Percentiles rank a stretch among this genome's conserved stretches.
Evolutionary conservation across 1,140 invertebrate species (phyloP).

Genomic region (Rhyacophila brunnea): DNA sequence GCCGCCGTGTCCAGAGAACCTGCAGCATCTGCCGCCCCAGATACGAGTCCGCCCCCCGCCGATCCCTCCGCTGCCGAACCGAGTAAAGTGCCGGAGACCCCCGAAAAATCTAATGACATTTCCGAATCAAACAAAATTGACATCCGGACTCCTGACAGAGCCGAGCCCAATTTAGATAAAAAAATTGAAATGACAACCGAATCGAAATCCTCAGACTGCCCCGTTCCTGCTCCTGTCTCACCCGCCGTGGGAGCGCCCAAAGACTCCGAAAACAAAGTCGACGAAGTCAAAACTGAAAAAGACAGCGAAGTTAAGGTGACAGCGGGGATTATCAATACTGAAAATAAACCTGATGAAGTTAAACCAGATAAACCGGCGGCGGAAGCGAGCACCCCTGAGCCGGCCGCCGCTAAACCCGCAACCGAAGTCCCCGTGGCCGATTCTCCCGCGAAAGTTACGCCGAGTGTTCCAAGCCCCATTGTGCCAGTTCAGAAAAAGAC

Average conservation of each 20-base stretch:
- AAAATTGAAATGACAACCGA: slow-evolving; percentile 8
- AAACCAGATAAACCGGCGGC: slow-evolving; percentile 36
- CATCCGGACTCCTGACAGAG: slow-evolving; percentile 32
- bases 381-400: slow-evolving; percentile 15
- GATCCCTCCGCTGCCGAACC: slow-evolving; percentile 31
- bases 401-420: slow-evolving; percentile 15
- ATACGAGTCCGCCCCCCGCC: slow-evolving; percentile 41
- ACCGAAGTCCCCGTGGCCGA: not conserved
- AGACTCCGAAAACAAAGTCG: not conserved
- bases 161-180: slow-evolving; percentile 6
- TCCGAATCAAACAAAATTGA: slow-evolving; percentile 46
- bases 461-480: not conserved
- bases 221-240: not conserved
- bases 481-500: slow-evolving; percentile 19
- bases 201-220: not conserved
- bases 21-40: slow-evolving; percentile 40
- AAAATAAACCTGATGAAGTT: slow-evolving; percentile 25
- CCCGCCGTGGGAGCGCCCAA: not conserved
- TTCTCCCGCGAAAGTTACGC: not conserved
- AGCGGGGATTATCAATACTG: slow-evolving; percentile 34
- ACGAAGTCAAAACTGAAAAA: slow-evolving; percentile 29
- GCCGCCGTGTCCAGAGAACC: slow-evolving; percentile 48
- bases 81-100: slow-evolving; percentile 47
- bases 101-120: slow-evolving; percentile 46
- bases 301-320: slow-evolving; percentile 35